Conservation (phyloP, 2,797 vertebrate genomes). For the Diplodus puntazzo region DNA sequence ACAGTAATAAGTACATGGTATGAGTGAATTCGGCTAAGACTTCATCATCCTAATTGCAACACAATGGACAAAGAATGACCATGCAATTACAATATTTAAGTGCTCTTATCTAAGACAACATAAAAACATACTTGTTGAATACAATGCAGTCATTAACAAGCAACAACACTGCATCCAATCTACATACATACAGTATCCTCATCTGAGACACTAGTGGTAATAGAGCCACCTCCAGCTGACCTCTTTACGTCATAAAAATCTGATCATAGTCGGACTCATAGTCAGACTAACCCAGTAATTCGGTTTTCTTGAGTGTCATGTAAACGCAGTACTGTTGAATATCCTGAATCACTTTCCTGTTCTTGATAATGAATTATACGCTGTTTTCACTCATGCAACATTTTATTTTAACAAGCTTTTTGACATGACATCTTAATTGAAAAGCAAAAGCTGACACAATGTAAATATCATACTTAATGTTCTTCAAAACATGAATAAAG, state of each 20-base stretch:
- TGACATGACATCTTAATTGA: not conserved
- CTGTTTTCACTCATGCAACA: not conserved
- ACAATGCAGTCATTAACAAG: not conserved
- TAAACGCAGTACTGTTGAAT: not conserved
- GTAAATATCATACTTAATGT: not conserved
- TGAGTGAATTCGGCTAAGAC: not conserved
- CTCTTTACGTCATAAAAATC: no score
- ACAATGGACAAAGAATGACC: not conserved
- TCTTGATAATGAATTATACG: not conserved
- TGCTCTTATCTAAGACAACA: not conserved
- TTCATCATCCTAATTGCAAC: not conserved
- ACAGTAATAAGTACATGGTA: not conserved
- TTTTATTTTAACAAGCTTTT: not conserved
- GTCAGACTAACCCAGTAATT: no score
- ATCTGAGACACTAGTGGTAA: not conserved
- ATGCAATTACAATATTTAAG: not conserved
- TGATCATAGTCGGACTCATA: no score
- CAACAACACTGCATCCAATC: not conserved
- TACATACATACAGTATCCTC: not conserved
- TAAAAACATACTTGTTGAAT: not conserved
- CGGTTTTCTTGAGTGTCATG: no score
- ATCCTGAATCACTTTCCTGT: not conserved
- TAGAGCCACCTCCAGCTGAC: no score
- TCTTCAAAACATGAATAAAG: slow-evolving; percentile 3
- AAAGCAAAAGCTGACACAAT: slow-evolving; percentile 5